Conservation (phyloP, 2,113 vertebrate species). For the Acrocephalus arundinaceus region DNA sequence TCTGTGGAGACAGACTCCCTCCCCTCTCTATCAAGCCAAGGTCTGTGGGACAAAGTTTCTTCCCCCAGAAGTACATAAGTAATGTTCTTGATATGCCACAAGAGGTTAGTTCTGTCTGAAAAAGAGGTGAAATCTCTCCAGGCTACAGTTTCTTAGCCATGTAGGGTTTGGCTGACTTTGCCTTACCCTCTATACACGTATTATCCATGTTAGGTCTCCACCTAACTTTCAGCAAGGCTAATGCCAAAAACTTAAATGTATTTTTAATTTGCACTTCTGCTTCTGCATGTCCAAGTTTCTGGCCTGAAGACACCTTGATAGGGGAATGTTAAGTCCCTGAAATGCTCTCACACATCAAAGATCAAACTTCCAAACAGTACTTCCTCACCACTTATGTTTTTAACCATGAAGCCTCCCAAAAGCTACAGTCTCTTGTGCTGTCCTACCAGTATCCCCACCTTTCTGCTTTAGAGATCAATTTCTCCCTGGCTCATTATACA, state of each 20-base stretch:
- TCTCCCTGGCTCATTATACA: neutral
- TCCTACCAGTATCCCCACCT: neutral
- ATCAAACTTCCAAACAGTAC: neutral
- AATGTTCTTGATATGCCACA: neutral
- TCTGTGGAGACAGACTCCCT: neutral
- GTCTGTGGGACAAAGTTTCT: neutral
- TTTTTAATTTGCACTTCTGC: neutral
- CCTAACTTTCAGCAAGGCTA: neutral
- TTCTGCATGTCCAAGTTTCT: neutral
- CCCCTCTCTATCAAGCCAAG: neutral
- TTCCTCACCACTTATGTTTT: neutral
- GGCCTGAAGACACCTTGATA: neutral
- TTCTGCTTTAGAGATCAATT: neutral
- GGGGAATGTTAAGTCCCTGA: neutral
- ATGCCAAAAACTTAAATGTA: neutral
- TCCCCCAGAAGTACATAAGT: too few relatives aligned
- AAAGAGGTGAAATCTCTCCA: neutral
- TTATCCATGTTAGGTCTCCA: neutral
- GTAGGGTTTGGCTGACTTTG: neutral
- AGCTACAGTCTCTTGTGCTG: neutral
- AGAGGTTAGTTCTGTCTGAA: neutral
- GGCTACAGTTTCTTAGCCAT: neutral
- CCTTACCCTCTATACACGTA: neutral
- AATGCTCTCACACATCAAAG: neutral
- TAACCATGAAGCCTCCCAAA: neutral